phyloP scores from a whole-genome alignment of 2,797 vertebrate species.

The Myripristis jacobus region DNA sequence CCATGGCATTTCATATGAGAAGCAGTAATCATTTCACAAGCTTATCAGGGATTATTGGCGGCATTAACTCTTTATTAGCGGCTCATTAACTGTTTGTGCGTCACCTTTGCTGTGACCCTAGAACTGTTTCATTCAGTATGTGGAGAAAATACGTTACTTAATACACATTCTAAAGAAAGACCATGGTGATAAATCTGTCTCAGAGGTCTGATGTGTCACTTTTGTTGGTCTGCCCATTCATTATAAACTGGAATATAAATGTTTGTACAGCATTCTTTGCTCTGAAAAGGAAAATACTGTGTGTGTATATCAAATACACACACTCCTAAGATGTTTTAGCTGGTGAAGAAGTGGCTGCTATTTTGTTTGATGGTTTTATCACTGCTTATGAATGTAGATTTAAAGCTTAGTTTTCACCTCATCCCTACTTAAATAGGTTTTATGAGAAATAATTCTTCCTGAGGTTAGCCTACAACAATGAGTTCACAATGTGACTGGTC shows the following conservation, averaged over 20 bases:
- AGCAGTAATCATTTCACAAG: too few species aligned
- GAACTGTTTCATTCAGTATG: background rate
- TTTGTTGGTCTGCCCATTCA: background rate
- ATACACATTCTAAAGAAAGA: too few species aligned
- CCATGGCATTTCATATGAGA: background rate
- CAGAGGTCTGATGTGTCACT: too few species aligned
- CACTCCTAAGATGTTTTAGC: background rate
- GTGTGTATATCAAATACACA: background rate
- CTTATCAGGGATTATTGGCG: too few species aligned
- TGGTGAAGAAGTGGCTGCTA: background rate
- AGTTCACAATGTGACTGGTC: background rate
- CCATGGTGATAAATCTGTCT: too few species aligned
- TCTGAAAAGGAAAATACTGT: background rate
- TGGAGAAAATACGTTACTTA: too few species aligned
- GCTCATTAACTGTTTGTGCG: too few species aligned
- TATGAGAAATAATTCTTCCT: background rate
- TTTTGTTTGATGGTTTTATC: background rate
- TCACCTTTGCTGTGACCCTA: conserved; percentile 12
- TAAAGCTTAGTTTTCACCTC: background rate
- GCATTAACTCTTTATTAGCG: too few species aligned
- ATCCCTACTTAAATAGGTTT: background rate
- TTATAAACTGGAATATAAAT: conserved; percentile 1
- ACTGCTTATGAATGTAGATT: background rate
- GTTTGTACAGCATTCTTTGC: background rate
- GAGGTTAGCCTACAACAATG: background rate